A percentile compares a stretch with the other conserved stretches of the same genome.
phyloP scores from a whole-genome alignment of 2,113 vertebrate species.

The Melierax canorus region DNA sequence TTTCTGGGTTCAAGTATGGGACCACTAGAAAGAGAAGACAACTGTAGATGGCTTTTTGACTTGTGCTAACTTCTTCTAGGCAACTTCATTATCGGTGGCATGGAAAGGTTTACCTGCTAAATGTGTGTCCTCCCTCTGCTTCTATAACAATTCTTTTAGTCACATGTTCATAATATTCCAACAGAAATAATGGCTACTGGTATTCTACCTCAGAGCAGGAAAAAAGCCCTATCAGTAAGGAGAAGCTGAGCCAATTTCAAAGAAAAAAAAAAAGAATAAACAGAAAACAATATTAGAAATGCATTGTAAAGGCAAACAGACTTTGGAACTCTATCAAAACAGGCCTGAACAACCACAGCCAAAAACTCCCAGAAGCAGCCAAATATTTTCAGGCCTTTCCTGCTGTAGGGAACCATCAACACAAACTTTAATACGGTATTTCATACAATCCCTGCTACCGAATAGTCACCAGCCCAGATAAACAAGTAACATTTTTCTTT shows the following conservation, averaged over 20 bases:
- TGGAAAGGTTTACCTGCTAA: not conserved
- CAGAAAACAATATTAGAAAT: not conserved
- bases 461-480: not conserved
- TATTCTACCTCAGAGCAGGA: not conserved
- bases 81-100: accelerated
- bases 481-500: not conserved
- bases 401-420: not conserved
- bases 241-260: not conserved
- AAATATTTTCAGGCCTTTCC: not conserved
- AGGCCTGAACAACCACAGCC: not conserved
- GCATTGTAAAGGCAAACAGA: not conserved
- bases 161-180: not conserved
- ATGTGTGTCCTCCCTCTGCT: not conserved
- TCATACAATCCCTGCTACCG: not conserved
- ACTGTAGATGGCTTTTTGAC: not conserved
- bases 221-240: not conserved
- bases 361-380: not conserved
- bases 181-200: not conserved
- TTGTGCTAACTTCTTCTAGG: not conserved
- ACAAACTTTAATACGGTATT: not conserved
- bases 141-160: not conserved
- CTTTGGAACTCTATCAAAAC: not conserved
- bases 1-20: not conserved
- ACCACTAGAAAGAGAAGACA: not conserved
- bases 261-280: not conserved